Conservation (phyloP, 2,888 invertebrate genomes). For the Trichopria drosophilae region DNA sequence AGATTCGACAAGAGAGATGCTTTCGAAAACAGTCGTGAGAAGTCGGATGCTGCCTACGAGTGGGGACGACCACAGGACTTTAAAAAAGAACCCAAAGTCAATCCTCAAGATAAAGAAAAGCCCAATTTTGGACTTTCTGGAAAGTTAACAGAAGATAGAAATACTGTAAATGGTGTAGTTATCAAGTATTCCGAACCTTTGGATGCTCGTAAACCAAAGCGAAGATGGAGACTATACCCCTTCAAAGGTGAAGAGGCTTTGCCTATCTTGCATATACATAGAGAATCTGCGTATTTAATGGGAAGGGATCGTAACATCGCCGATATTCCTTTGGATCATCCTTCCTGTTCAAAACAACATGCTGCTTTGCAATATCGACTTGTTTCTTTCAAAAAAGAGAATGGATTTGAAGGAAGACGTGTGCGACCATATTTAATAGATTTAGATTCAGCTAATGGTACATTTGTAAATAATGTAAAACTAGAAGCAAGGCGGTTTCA, state of each 20-base stretch:
- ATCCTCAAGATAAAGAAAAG: slow-evolving; percentile 73
- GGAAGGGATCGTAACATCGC: slow-evolving; percentile 93
- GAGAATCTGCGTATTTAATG: slow-evolving; percentile 92
- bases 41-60: slow-evolving; percentile 48
- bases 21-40: no score
- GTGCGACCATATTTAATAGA: slow-evolving; percentile 95
- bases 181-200: slow-evolving; percentile 97
- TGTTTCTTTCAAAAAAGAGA: slow-evolving; percentile 76
- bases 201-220: slow-evolving; percentile 93
- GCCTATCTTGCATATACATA: slow-evolving; percentile 92
- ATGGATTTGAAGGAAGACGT: slow-evolving; percentile 77
- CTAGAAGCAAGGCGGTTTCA: slow-evolving; percentile 90
- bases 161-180: slow-evolving; percentile 93
- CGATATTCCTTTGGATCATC: slow-evolving; percentile 98
- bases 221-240: slow-evolving; percentile 93
- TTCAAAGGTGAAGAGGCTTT: slow-evolving; percentile 91
- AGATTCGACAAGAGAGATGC: no score
- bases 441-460: slow-evolving; percentile 95
- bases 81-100: slow-evolving; percentile 41
- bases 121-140: slow-evolving; percentile 93
- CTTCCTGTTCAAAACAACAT: slow-evolving; percentile 98
- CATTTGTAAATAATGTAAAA: slow-evolving; percentile 91
- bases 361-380: slow-evolving; percentile 94
- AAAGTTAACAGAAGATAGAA: slow-evolving; percentile 93
- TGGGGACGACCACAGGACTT: slow-evolving; percentile 47